Conservation (phyloP, 2,888 invertebrate species). For the Argyresthia albistria region DNA sequence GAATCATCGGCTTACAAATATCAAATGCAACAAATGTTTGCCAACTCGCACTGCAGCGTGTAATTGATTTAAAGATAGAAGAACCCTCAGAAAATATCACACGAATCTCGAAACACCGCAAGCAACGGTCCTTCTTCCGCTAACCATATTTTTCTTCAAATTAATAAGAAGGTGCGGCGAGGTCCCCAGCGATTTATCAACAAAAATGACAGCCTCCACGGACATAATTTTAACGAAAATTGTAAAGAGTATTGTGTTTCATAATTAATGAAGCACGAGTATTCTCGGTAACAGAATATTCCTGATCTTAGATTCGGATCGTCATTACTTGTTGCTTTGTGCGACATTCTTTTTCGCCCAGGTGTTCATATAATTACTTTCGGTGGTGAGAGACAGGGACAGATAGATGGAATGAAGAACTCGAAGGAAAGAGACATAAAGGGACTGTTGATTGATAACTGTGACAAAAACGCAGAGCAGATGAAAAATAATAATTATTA, state of each 20-base stretch:
- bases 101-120: slow-evolving; percentile 6
- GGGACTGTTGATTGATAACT: slow-evolving; percentile 72
- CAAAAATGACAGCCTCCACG: slow-evolving; percentile 56
- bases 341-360: slow-evolving; percentile 71
- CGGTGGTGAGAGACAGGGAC: slow-evolving; percentile 42
- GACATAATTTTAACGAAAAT: slow-evolving; percentile 63
- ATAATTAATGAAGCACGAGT: slow-evolving; percentile 71
- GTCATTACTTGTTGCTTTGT: slow-evolving; percentile 70
- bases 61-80: no score
- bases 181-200: slow-evolving; percentile 51
- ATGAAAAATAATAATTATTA: slow-evolving; percentile 73
- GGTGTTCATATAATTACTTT: slow-evolving; percentile 70
- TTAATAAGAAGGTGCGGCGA: slow-evolving; percentile 37
- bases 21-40: no score
- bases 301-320: slow-evolving; percentile 67
- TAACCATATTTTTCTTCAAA: slow-evolving; percentile 15
- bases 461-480: slow-evolving; percentile 70
- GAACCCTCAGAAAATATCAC: no score
- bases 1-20: no score
- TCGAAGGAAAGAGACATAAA: slow-evolving; percentile 29
- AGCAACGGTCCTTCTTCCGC: slow-evolving; percentile 1
- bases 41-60: no score
- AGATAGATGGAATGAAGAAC: slow-evolving; percentile 21
- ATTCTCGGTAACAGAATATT: slow-evolving; percentile 68
- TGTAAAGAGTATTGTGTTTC: slow-evolving; percentile 65